A percentile compares a stretch with the other conserved stretches of the same genome.
phyloP scores from a whole-genome alignment of 2,797 vertebrate genomes.

The Champsocephalus esox region DNA sequence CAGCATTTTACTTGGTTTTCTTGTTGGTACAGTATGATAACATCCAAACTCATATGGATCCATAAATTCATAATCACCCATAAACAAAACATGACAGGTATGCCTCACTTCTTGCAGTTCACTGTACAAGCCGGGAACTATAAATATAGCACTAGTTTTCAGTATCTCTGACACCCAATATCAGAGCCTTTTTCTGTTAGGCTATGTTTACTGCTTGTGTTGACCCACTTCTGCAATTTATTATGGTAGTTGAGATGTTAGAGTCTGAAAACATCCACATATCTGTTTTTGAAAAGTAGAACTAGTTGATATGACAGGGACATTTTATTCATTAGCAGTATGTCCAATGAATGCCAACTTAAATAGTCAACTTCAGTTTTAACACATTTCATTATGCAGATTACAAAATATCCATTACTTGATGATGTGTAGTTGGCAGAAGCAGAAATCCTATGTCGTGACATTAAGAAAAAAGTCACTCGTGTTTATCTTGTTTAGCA shows the following conservation, averaged over 20 bases:
- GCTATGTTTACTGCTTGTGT: neutral
- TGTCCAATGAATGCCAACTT: neutral
- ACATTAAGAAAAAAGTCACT: neutral
- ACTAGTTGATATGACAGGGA: neutral
- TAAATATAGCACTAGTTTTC: neutral
- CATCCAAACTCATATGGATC: conserved; percentile 4
- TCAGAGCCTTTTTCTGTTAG: conserved; percentile 5
- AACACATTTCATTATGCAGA: neutral
- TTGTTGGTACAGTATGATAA: conserved; percentile 11
- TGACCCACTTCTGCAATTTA: conserved; percentile 17
- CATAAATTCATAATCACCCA: neutral
- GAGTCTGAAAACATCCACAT: neutral
- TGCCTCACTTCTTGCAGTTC: neutral
- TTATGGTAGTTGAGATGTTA: conserved; percentile 6
- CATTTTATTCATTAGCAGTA: neutral
- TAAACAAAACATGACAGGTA: neutral
- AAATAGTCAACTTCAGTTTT: neutral
- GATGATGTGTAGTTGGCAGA: neutral
- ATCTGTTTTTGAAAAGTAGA: conserved; percentile 7
- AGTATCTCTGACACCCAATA: neutral
- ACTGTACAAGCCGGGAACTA: neutral
- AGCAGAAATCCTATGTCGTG: neutral
- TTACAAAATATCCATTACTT: neutral
- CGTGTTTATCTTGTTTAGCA: neutral
- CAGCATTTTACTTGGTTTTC: conserved; percentile 1